phyloP scores from a whole-genome alignment of 2,888 invertebrate species.

The Melinaea menophilus region DNA sequence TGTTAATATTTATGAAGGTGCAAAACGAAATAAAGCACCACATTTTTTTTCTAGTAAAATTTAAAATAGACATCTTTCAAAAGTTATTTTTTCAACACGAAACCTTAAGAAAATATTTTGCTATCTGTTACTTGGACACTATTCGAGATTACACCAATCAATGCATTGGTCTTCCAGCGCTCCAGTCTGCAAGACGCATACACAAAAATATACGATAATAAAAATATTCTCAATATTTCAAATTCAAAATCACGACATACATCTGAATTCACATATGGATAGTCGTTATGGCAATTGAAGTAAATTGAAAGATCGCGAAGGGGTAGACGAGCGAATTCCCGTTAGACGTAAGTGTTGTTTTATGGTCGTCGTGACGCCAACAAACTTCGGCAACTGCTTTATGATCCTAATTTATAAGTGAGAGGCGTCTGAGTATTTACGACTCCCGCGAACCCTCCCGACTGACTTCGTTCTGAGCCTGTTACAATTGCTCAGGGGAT shows the following conservation, averaged over 20 bases:
- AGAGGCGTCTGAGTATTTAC: slow-evolving; percentile 66
- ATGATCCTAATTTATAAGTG: slow-evolving; percentile 79
- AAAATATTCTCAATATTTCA: too few relatives aligned
- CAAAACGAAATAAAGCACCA: slow-evolving; percentile 1
- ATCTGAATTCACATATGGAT: slow-evolving; percentile 10
- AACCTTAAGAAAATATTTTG: too few relatives aligned
- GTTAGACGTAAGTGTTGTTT: slow-evolving; percentile 67
- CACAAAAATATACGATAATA: too few relatives aligned
- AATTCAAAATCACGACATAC: background rate
- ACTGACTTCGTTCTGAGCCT: slow-evolving; percentile 55
- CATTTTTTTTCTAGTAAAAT: too few relatives aligned
- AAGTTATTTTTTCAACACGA: too few relatives aligned
- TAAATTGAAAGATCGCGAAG: slow-evolving; percentile 63
- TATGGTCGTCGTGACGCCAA: slow-evolving; percentile 73
- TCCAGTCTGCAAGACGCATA: too few relatives aligned
- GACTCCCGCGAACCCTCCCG: slow-evolving; percentile 68
- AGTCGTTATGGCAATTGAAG: slow-evolving; percentile 29
- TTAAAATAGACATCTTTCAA: too few relatives aligned
- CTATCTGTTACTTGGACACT: too few relatives aligned
- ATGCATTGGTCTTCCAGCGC: too few relatives aligned
- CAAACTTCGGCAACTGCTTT: slow-evolving; percentile 77
- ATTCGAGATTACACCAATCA: too few relatives aligned
- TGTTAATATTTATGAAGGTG: slow-evolving; percentile 16
- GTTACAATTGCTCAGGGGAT: too few relatives aligned
- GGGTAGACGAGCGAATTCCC: slow-evolving; percentile 55